Base-by-base conservation (phyloP, 1,140 invertebrate species). In the Drosophila persimilis region DNA sequence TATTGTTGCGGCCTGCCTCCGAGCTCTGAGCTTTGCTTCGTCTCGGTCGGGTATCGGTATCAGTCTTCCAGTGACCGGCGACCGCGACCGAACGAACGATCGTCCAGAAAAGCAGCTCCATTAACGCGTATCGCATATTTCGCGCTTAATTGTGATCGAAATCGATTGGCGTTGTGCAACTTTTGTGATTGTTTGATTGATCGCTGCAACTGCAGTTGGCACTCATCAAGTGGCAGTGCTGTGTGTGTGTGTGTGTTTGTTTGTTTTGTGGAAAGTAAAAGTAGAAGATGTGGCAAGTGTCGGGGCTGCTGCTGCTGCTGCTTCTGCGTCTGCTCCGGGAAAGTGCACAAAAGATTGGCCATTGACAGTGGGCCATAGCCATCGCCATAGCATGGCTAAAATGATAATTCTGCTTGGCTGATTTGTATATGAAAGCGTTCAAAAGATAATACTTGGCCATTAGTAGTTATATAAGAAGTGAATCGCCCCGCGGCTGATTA, bases 201-300 rank as follows among this genome's bases (percentile, higher is more conserved):
- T 86, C 53, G 63, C 20, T 57, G 58, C 48, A 62, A 64, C 51
- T 74, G 70, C 78, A 78, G 81, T 77, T 69, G 63, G 48, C 43
- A 71, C 48, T 52, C 50, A 39, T 39, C 35, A 39, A 74, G 72
- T 74, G 71, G 65, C 70, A 74, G 75, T 77, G 71, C 52, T n/a
- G 39, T 43, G 53, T 56, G 41, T 29, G 17, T 55, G 20, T 56
- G 20, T 24, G 17, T 55, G 35, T 41, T 15, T 15, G 52, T 54
- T 4, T n/a, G 17, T 9, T 13, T 41, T 69, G 48, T 39, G 51
- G 54, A 80, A 83, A 85, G 76, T 85, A 86, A 85, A 80, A 74
- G 83, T 88, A 73, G 60, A 71, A 64, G 60, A 73, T 80, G 83
- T 75, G 81, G 69, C 73, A 81, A 69, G 77, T 76, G 57, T 43